These are phyloP conservation scores for Popillia japonica DNA, from an alignment of 1,140 invertebrate genomes.

Conservation along the genomic window DNA sequence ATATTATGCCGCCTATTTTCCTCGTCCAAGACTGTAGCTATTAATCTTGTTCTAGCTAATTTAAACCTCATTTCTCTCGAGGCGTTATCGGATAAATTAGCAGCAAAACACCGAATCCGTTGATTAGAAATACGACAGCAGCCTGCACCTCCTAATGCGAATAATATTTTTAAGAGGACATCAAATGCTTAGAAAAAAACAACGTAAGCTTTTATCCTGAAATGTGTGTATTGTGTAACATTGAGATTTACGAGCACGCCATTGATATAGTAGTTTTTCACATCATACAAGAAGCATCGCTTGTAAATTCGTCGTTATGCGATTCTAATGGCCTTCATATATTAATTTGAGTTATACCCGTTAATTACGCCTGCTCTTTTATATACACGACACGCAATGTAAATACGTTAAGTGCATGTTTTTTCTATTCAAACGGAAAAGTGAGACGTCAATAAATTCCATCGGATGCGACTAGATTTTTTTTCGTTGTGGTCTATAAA, in stretches of 20 bases:
- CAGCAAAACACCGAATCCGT: constrained; percentile 14
- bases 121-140: background rate
- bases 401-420: constrained; percentile 24
- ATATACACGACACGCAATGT: background rate
- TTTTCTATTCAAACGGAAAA: constrained; percentile 7
- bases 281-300: constrained; percentile 6
- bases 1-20: no score
- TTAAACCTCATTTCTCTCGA: background rate
- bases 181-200: background rate
- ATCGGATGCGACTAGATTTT: background rate
- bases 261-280: constrained; percentile 26
- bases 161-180: background rate
- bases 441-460: background rate
- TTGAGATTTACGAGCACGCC: constrained; percentile 1
- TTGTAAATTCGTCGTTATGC: constrained; percentile 20
- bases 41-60: background rate
- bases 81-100: constrained; percentile 3
- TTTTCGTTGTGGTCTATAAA: background rate
- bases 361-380: background rate
- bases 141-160: constrained; percentile 1
- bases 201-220: background rate
- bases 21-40: no score
- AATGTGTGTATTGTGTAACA: constrained; percentile 1
- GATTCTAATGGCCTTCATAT: constrained; percentile 26
- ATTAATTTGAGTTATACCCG: constrained; percentile 24